phyloP scores from a whole-genome alignment of 2,113 vertebrate genomes.

The Leucopternis melanops region DNA sequence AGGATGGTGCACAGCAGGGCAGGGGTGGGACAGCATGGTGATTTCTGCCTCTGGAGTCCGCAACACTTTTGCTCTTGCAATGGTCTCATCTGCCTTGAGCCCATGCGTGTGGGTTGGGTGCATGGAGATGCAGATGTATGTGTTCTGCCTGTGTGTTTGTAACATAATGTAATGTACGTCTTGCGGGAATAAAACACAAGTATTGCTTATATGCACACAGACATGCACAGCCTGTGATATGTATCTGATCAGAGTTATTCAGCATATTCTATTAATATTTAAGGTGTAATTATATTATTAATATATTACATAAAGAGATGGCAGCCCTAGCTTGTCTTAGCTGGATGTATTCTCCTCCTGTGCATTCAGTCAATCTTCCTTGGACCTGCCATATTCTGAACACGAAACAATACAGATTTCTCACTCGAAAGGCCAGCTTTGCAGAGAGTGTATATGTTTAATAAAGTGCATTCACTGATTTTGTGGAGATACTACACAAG shows the following conservation, averaged over 20 bases:
- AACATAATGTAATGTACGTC: not conserved
- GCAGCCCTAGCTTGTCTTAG: not conserved
- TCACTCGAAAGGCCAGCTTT: constrained; percentile 28
- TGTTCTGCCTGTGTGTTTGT: not conserved
- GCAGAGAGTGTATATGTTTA: constrained; percentile 13
- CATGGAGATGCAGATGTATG: accelerated
- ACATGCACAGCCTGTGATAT: not conserved
- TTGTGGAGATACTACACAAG: constrained; percentile 64
- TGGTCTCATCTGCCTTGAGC: not conserved
- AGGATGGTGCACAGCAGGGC: not conserved
- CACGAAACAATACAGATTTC: not conserved
- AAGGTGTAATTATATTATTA: constrained; percentile 21
- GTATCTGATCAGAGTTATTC: not conserved
- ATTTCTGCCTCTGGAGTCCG: not conserved
- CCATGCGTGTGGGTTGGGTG: not conserved
- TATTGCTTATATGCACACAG: not conserved
- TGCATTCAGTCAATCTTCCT: not conserved
- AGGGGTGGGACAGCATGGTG: not conserved
- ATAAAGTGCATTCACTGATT: constrained; percentile 62
- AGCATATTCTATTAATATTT: not conserved
- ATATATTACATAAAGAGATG: not conserved
- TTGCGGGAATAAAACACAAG: not conserved
- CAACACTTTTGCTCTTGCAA: not conserved
- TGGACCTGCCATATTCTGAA: not conserved
- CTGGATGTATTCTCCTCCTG: not conserved